Evolutionary conservation across 1,140 invertebrate genomes (phyloP), one percentile per base, ranked within the genome.

Genomic region (Macrosteles quadrilineatus): DNA sequence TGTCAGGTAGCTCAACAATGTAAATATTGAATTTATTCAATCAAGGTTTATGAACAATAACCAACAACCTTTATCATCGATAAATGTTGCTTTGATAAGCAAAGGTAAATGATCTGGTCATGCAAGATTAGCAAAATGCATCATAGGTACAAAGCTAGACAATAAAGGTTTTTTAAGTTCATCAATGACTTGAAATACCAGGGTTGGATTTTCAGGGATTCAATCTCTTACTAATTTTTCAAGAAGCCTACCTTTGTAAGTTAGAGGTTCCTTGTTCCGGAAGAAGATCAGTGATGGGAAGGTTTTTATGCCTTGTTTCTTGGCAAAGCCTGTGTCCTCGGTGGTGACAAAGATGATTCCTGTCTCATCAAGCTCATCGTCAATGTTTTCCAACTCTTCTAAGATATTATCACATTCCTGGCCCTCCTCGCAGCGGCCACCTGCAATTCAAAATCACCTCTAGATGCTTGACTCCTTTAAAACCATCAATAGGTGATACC

Each of bases 311-410:
- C 90, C 90, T 75, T 94, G 87, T 80, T 94, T 94, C 79, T 94
- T 95, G 0, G 94, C 94, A 55, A 94, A 80, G 1, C 80, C 78
- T 1, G 84, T 83, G 78, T 97, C 94, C 82, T 96, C 93, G 0
- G 95, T 96, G 29, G 94, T 96, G 0, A 97, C 93, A 80, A 97
- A 96, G 68, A 96, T 91, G 71, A 97, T 96, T 62, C 94, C 95
- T 72, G 91, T 91, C 82, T 96, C 94, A 78, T 97, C 95, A 1
- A 96, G 81, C 79, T 97, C 94, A 79, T 97, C 95, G 76, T 98
- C 95, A 73, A 97, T 95, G 73, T 95, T 94, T 78, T 97, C 95
- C 45, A 97, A 81, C 78, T 95, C 93, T 14, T 91, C 87, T 17
- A 96, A 81, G 67, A 95, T 92, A 71, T 89, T 87, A 72, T 94